A percentile compares a stretch with the other conserved stretches of the same genome.
Evolutionary conservation across 2,113 vertebrate species (phyloP).

Genomic region (Sarotherodon lohbergeri): DNA sequence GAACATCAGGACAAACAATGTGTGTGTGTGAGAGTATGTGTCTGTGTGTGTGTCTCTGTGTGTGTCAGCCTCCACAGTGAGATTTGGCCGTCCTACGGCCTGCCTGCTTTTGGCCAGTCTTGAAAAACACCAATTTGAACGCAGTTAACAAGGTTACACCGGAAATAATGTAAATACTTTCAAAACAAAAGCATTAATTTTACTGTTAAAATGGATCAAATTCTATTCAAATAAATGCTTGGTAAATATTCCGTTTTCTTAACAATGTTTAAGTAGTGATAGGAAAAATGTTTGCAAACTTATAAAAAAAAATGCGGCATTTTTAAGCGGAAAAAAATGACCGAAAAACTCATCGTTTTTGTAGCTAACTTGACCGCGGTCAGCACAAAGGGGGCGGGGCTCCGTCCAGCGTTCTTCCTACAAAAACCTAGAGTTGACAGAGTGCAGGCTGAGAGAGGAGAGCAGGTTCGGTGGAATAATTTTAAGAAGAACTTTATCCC

Average conservation of each 20-base stretch:
- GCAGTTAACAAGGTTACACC: neutral
- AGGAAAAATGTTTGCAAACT: neutral
- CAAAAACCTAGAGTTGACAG: constrained; percentile 54
- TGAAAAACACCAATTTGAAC: neutral
- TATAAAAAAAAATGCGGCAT: neutral
- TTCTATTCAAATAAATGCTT: neutral
- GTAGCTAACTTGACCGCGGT: constrained; percentile 11
- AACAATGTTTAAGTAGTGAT: neutral
- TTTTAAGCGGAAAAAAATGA: neutral
- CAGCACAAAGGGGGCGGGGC: constrained; percentile 53
- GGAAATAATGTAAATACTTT: neutral
- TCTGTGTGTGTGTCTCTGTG: no score
- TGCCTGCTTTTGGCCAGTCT: neutral
- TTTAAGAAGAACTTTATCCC: neutral
- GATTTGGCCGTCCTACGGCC: neutral
- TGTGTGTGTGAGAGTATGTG: neutral
- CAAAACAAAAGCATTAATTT: neutral
- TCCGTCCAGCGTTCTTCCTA: constrained; percentile 44
- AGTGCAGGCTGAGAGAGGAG: constrained; percentile 5
- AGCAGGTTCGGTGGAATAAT: neutral
- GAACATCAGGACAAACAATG: neutral
- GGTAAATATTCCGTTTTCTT: neutral
- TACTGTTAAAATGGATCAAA: neutral
- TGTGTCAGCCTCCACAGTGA: neutral
- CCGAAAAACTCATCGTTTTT: neutral